Evolutionary conservation across 2,888 invertebrate species (phyloP), one percentile per base, ranked within the genome.

Genomic region (Mimachlamys varia): DNA sequence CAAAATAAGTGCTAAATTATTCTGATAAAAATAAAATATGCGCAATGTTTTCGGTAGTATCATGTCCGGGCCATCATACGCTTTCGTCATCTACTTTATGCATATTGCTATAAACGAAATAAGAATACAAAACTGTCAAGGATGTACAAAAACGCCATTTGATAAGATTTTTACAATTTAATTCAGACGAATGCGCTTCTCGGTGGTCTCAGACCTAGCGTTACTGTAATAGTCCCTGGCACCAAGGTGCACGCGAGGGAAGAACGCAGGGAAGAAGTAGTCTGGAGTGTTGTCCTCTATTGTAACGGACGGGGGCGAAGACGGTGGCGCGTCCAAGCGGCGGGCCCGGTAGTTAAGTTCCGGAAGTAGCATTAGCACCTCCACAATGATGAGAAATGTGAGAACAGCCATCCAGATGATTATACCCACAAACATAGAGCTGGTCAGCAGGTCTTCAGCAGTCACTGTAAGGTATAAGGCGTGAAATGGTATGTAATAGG

Each of bases 341-440:
- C 27, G 76, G 17, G 76, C 27, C 33, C 27, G 27, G 27, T 12
- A 5, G 33, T 76, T 76, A 15, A 76, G 33, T 76, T 76, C 76
- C 27, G 76, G 76, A 76, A 76, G 76, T 33, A 76, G 33, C 15
- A 27, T 33, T 0, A 76, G 12, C 27, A 76, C 76, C 15, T 27
- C 76, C 33, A 76, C 27, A 7, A 76, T 27, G 27, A 76, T 76
- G 76, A 33, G 27, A 22, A 76, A 76, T 12, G 76, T 76, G 33
- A 76, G 15, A 33, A 76, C 76, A 76, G 76, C 76, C 76, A 76
- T 76, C 76, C 76, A 76, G 33, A 76, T 76, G 33, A 76, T 76
- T 12, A 76, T 1, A 13, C 76, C 76, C 12, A 76, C 76, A 76
- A 76, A 76, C 76, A 76, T 76, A 15, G 76, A 76, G 15, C 2